Evolutionary conservation across 2,797 vertebrate genomes (phyloP), one percentile per base, ranked within the genome.

Genomic region (Calcarius lapponicus): DNA sequence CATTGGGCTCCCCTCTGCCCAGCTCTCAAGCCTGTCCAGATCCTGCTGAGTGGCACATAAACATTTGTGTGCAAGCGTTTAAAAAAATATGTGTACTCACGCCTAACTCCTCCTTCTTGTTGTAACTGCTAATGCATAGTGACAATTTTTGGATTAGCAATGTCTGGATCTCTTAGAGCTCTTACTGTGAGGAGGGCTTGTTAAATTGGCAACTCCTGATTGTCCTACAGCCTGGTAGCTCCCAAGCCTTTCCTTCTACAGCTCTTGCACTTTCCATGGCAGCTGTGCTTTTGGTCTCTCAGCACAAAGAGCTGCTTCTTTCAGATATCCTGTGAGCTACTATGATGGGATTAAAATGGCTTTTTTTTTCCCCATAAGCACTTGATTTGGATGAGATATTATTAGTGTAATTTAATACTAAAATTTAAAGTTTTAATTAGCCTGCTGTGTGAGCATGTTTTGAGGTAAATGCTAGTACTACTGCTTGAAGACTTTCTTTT

Each of bases 261-360:
- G 48, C n/a, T 78, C 40, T n/a, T 34, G 0, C 16, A 0, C 14
- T 82, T 85, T 11, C 0, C 8, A 0, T 14, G 25, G 25, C 42
- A 43, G 50, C 36, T 31, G 3, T 62, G 50, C 32, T 64, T 79
- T 56, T 61, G 42, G n/a, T 47, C 16, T 73, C 43, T 56, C 16
- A 16, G 60, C 6, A 24, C 4, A 1, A 69, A 42, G 18, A 45
- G 10, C 54, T 90, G 36, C 31, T 66, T 75, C 2, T 76, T 11
- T 67, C 17, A 18, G 22, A 54, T 56, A 21, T n/a, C 47, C 18
- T 48, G 12, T 73, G 43, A 73, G 42, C n/a, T 86, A 5, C 32
- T 78, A 0, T 48, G 19, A 15, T 42, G n/a, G 25, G 34, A 60
- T 10, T 45, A 58, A 84, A 53, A 65, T 61, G 25, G 9, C 9